Conservation (phyloP, 2,113 vertebrate species). For the Gavia stellata region DNA sequence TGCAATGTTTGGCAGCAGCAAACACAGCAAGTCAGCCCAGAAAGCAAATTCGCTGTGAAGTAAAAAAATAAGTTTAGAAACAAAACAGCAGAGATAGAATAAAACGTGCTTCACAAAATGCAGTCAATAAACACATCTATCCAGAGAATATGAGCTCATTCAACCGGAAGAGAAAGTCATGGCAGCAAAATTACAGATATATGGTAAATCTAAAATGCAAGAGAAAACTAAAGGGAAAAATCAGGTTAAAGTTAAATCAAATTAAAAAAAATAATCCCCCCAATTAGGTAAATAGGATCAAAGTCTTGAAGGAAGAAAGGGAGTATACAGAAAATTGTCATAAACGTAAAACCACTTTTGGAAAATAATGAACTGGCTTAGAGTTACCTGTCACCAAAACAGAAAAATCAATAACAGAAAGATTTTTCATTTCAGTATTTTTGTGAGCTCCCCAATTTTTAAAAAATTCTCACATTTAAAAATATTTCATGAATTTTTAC, state of each 20-base stretch:
- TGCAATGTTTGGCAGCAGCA: background rate
- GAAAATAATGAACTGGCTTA: background rate
- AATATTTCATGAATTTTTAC: background rate
- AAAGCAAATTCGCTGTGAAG: slow-evolving; percentile 40
- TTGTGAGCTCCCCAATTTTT: background rate
- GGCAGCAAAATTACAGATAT: background rate
- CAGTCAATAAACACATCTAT: background rate
- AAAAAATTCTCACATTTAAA: background rate
- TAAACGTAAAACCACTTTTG: background rate
- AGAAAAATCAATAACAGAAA: background rate
- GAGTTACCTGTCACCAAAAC: background rate
- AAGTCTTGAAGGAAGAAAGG: background rate
- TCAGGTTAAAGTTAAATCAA: background rate
- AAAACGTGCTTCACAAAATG: slow-evolving; percentile 1
- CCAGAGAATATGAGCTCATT: background rate
- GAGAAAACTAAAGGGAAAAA: background rate
- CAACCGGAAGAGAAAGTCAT: background rate
- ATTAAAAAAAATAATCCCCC: background rate
- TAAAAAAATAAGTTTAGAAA: slow-evolving; percentile 8
- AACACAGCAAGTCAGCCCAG: background rate
- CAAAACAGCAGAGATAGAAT: slow-evolving; percentile 4
- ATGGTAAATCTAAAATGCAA: background rate
- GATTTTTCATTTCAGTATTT: background rate
- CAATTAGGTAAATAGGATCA: background rate
- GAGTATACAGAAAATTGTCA: background rate